These are phyloP conservation scores for Eurytoma adleriae DNA, from an alignment of 2,888 invertebrate species.

Conservation along the genomic window DNA sequence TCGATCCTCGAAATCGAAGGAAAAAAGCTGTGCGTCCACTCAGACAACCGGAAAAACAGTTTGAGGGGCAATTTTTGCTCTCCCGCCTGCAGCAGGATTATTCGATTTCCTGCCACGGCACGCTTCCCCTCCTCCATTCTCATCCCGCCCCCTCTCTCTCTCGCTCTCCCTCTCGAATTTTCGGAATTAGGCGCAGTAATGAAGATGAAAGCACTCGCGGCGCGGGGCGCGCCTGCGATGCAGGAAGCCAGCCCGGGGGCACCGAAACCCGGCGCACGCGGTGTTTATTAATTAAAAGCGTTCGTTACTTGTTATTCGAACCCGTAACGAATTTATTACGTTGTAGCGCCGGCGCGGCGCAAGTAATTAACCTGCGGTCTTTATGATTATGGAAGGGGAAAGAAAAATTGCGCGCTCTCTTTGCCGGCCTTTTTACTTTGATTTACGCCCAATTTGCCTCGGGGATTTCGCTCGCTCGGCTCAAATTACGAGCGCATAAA, in stretches of 20 bases:
- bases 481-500: too few species aligned
- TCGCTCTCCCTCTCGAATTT: background rate
- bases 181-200: slow-evolving; percentile 20
- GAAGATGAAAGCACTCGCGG: slow-evolving; percentile 11
- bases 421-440: too few species aligned
- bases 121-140: too few species aligned
- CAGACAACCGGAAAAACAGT: too few species aligned
- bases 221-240: background rate
- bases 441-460: too few species aligned
- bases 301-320: slow-evolving; percentile 25
- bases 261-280: background rate
- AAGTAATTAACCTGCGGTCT: background rate
- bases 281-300: slow-evolving; percentile 36
- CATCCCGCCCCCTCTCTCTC: too few species aligned
- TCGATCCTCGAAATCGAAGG: too few species aligned
- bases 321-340: slow-evolving; percentile 35
- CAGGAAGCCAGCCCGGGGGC: background rate
- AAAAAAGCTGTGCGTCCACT: too few species aligned
- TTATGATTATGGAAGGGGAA: background rate
- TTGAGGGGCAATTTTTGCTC: background rate
- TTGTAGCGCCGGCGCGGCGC: background rate
- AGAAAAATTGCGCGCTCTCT: too few species aligned
- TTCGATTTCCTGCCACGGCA: background rate
- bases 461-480: too few species aligned
- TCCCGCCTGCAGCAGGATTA: background rate